Percentiles rank a stretch among this genome's conserved stretches.
Evolutionary conservation across 2,888 invertebrate species (phyloP).

Genomic region (Drosophila anceps): DNA sequence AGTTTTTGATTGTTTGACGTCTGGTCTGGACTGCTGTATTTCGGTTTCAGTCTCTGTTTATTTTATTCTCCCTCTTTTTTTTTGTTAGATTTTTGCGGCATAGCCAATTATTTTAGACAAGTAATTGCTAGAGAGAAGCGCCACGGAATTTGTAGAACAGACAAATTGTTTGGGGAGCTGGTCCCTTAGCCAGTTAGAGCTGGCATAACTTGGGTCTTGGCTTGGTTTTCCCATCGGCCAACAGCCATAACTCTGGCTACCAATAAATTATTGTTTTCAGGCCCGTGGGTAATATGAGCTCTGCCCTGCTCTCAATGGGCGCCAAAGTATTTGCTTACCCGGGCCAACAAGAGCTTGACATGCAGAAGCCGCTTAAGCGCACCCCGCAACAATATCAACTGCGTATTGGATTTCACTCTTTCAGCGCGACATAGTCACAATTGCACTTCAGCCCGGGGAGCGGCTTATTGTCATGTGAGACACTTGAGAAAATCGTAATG

Average conservation of each 20-base stretch:
- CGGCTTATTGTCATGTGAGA: constrained; percentile 76
- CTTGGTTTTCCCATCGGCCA: constrained; percentile 27
- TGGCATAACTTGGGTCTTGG: constrained; percentile 36
- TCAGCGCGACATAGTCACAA: constrained; percentile 17
- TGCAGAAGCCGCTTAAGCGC: constrained; percentile 83
- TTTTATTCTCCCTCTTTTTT: constrained; percentile 28
- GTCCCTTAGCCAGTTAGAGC: constrained; percentile 67
- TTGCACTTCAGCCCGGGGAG: constrained; percentile 46
- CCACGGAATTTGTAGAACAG: constrained; percentile 30
- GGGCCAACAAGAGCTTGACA: constrained; percentile 71
- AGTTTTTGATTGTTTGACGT: constrained; percentile 80
- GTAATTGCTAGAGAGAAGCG: constrained; percentile 67
- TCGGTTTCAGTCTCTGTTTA: constrained; percentile 37
- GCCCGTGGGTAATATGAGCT: constrained; percentile 59
- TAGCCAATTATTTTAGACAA: constrained; percentile 78
- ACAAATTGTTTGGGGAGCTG: constrained; percentile 75
- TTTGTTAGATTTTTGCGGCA: constrained; percentile 44
- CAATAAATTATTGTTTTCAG: constrained; percentile 60
- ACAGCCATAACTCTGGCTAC: constrained; percentile 49
- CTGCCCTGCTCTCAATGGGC: constrained; percentile 26
- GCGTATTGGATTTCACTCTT: constrained; percentile 45
- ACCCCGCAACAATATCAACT: constrained; percentile 36
- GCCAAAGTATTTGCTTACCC: constrained; percentile 60
- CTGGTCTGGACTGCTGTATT: constrained; percentile 52
- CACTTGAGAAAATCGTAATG: constrained; percentile 75